Percentiles rank a stretch among this genome's conserved stretches.
Conservation (phyloP, 2,113 vertebrate genomes). For the Carassius auratus region DNA sequence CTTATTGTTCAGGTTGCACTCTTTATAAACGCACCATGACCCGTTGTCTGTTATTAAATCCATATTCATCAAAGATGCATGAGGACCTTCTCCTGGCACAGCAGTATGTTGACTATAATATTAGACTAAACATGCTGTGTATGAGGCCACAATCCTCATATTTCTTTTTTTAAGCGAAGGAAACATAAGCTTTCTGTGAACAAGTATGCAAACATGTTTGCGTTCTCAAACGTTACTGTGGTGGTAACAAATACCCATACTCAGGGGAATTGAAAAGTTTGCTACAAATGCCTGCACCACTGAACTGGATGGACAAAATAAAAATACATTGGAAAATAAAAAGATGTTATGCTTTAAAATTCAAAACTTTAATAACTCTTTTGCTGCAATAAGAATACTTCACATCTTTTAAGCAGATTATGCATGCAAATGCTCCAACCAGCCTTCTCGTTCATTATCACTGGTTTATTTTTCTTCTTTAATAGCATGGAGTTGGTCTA, state of each 20-base stretch:
- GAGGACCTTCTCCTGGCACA: not conserved
- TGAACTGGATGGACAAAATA: not conserved
- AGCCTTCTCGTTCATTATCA: no score
- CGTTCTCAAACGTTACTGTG: not conserved
- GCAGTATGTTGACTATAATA: not conserved
- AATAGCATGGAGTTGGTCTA: no score
- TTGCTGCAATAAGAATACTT: not conserved
- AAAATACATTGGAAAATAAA: not conserved
- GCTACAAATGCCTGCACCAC: not conserved
- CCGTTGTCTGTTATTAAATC: not conserved
- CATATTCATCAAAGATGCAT: constrained; percentile 21
- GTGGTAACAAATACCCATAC: not conserved
- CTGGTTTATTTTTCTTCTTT: no score
- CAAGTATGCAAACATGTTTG: not conserved
- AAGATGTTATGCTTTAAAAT: not conserved
- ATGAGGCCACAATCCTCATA: not conserved
- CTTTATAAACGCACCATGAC: not conserved
- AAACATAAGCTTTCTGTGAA: not conserved
- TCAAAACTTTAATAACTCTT: no score
- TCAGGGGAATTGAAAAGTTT: not conserved
- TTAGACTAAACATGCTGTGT: not conserved
- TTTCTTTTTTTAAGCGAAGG: not conserved
- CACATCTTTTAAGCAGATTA: no score
- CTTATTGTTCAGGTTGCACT: not conserved
- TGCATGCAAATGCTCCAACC: not conserved